Evolutionary conservation across 92 coral and sea anemone genomes (phyloP).

Genomic region (Bergia sp.): DNA sequence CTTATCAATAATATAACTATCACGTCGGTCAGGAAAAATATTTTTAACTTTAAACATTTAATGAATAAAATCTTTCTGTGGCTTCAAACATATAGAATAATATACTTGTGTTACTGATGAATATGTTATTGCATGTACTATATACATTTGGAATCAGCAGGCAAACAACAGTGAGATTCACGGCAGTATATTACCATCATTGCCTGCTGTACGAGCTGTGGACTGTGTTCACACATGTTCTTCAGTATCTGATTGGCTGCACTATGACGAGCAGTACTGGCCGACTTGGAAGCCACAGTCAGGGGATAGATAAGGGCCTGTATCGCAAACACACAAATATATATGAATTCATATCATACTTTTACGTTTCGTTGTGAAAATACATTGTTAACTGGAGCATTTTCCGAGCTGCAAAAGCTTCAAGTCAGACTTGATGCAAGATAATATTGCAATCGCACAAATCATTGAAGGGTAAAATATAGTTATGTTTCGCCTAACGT

Average conservation of each 20-base stretch:
- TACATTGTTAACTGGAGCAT: too few relatives aligned
- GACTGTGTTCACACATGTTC: constrained; percentile 99
- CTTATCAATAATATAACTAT: too few relatives aligned
- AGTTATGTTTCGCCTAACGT: too few relatives aligned
- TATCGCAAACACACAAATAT: neutral
- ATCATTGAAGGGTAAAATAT: neutral
- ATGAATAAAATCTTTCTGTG: too few relatives aligned
- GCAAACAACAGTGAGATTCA: neutral
- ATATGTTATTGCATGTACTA: neutral
- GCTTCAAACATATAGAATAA: too few relatives aligned
- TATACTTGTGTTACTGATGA: too few relatives aligned
- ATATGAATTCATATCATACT: neutral
- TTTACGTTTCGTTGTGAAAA: too few relatives aligned
- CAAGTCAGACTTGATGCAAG: too few relatives aligned
- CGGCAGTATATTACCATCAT: constrained; percentile 75
- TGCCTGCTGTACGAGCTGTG: constrained; percentile 95
- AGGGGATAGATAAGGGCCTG: constrained; percentile 97
- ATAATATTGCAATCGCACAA: too few relatives aligned
- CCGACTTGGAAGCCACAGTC: constrained; percentile 98
- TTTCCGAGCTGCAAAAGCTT: too few relatives aligned
- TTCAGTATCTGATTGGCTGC: constrained; percentile 99
- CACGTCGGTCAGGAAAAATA: too few relatives aligned
- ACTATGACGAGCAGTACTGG: constrained; percentile 92
- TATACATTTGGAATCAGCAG: neutral
- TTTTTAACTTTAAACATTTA: too few relatives aligned